Base-by-base conservation (phyloP, 1,140 invertebrate species). In the Arctopsyche grandis region DNA sequence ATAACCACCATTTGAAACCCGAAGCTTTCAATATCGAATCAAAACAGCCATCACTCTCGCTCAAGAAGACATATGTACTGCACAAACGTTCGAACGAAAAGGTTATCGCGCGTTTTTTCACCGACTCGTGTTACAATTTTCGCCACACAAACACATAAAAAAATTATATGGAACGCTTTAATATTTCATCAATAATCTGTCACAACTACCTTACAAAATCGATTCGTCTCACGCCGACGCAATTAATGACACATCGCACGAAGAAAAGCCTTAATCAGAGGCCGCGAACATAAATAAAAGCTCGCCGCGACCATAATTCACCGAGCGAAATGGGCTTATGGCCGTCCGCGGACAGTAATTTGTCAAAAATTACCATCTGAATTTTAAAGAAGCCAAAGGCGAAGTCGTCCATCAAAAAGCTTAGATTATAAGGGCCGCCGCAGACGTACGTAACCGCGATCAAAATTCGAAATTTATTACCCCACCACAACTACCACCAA, bases 341-440 rank as follows among this genome's bases (percentile, higher is more conserved):
- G 48, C 48, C 48, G 48, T 22, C 19, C 21, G 58, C 58, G 63
- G 24, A 26, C 63, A 29, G 63, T 66, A 66, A 66, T 66, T 66
- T 66, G 63, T 66, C 63, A 66, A 26, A 66, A 60, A 60, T 60
- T 60, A 60, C 56, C 48, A 21, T 9, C 56, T 21, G 56, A 60
- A 21, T 16, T 16, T 52, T 16, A 10, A 60, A 60, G 21, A 60
- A 10, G 16, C 69, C 69, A 71, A 19, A 21, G 69, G 69, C 69
- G 19, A 16, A 16, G 63, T 74, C 71, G 48, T 74, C 22, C 22
- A 74, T 74, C 48, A 74, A 19, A 74, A 46, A 16, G 22, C 24
- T 24, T 74, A 46, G 69, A 73, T 73, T 73, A 73, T 43, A 73
- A 73, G 69, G 38, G 38, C 69, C 69, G 69, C 69, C 44, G 12